A percentile compares a stretch with the other conserved stretches of the same genome.
Evolutionary conservation across 2,888 invertebrate species (phyloP).

Genomic region (Pammene fasciana): DNA sequence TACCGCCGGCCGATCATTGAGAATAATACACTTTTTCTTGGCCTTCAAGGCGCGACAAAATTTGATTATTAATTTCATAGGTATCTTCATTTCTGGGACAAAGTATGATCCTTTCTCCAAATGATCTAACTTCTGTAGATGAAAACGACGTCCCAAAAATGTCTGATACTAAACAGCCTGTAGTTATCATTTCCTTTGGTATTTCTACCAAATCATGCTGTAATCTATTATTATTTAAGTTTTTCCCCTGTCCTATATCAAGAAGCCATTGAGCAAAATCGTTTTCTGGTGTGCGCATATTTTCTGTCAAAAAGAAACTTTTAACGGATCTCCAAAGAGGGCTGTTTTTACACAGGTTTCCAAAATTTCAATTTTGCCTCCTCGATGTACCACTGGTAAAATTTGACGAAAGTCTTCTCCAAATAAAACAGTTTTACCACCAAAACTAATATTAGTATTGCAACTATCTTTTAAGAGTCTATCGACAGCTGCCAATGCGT

Average conservation of each 20-base stretch:
- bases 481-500: slow-evolving; percentile 12
- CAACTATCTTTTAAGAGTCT: not conserved
- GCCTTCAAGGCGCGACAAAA: slow-evolving; percentile 13
- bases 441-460: not conserved
- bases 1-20: no score
- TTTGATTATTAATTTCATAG: slow-evolving; percentile 14
- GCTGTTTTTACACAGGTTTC: not conserved
- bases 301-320: not conserved
- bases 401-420: slow-evolving; percentile 9
- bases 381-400: slow-evolving; percentile 1
- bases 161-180: slow-evolving; percentile 13
- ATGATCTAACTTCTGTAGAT: slow-evolving; percentile 13
- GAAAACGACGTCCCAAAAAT: slow-evolving; percentile 13
- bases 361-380: not conserved
- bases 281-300: not conserved
- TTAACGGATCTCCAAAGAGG: slow-evolving; percentile 3
- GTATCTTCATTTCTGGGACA: slow-evolving; percentile 6
- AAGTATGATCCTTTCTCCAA: slow-evolving; percentile 14
- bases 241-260: slow-evolving; percentile 2
- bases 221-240: not conserved
- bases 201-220: slow-evolving; percentile 14
- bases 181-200: slow-evolving; percentile 20
- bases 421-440: slow-evolving; percentile 1
- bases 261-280: slow-evolving; percentile 6
- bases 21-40: slow-evolving; percentile 18